phyloP scores from a whole-genome alignment of 2,888 invertebrate species.

The Watsonalla cultraria region DNA sequence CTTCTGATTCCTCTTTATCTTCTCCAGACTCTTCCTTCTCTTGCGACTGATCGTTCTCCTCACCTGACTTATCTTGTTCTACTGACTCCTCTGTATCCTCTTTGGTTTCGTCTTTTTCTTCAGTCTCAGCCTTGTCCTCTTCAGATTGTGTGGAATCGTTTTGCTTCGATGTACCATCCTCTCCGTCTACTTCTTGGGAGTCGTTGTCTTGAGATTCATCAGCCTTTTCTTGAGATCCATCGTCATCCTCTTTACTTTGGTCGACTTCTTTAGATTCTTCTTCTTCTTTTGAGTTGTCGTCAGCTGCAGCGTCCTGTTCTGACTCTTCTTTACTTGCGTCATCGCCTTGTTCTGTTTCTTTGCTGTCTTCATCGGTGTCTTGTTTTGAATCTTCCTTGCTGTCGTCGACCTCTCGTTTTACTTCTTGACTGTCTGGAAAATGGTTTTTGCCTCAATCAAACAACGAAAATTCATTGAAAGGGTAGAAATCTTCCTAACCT shows the following conservation, averaged over 20 bases:
- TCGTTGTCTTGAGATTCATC: slow-evolving; percentile 48
- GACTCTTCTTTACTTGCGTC: slow-evolving; percentile 37
- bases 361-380: slow-evolving; percentile 39
- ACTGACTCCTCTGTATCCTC: slow-evolving; percentile 51
- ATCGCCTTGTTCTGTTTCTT: slow-evolving; percentile 38
- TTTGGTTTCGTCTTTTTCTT: slow-evolving; percentile 49
- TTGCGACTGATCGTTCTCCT: slow-evolving; percentile 32
- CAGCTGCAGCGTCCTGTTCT: slow-evolving; percentile 34
- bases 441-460: not conserved
- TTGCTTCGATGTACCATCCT: slow-evolving; percentile 39
- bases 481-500: no score
- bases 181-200: slow-evolving; percentile 34
- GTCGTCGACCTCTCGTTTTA: slow-evolving; percentile 32
- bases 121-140: slow-evolving; percentile 57
- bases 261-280: slow-evolving; percentile 32
- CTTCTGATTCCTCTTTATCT: slow-evolving; percentile 31
- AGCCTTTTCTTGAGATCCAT: slow-evolving; percentile 67
- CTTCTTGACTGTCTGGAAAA: slow-evolving; percentile 61
- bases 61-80: slow-evolving; percentile 32
- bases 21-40: slow-evolving; percentile 37
- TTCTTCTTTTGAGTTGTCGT: slow-evolving; percentile 41
- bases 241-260: slow-evolving; percentile 53
- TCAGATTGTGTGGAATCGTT: slow-evolving; percentile 36
- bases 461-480: not conserved
- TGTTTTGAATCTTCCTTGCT: slow-evolving; percentile 33